phyloP scores from a whole-genome alignment of 1,140 invertebrate species.

The Bombus haemorrhoidalis region DNA sequence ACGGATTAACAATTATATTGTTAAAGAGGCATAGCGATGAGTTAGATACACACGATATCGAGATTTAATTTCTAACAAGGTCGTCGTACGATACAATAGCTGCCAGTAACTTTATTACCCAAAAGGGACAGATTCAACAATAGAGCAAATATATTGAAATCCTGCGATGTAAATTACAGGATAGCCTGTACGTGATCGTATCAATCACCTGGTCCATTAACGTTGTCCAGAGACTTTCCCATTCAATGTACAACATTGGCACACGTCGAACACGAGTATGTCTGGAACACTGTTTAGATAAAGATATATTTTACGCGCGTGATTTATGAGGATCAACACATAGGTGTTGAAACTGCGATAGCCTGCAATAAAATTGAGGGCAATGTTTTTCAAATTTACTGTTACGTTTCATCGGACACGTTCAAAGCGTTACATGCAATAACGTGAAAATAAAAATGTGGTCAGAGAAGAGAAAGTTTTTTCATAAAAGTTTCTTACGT shows the following conservation, averaged over 20 bases:
- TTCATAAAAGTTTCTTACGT: constrained; percentile 1
- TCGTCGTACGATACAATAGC: background rate
- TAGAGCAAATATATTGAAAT: background rate
- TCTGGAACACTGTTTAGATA: background rate
- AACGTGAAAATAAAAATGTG: constrained; percentile 4
- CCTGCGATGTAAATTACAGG: background rate
- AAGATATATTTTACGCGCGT: background rate
- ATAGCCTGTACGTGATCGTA: constrained; percentile 3
- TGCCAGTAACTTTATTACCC: too few species aligned
- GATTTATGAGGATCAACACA: too few species aligned
- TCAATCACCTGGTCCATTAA: constrained; percentile 6
- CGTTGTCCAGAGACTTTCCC: background rate
- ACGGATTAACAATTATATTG: background rate
- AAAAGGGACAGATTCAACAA: background rate
- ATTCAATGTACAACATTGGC: background rate
- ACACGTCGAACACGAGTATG: background rate
- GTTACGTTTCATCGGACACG: background rate
- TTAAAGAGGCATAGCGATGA: background rate
- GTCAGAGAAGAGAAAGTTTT: background rate
- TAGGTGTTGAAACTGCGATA: too few species aligned
- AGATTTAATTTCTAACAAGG: background rate
- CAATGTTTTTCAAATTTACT: too few species aligned
- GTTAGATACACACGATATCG: background rate
- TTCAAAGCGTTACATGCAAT: too few species aligned
- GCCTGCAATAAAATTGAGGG: too few species aligned